Base-by-base conservation (phyloP, 1,140 invertebrate species). In the Nasonia longicornis region DNA sequence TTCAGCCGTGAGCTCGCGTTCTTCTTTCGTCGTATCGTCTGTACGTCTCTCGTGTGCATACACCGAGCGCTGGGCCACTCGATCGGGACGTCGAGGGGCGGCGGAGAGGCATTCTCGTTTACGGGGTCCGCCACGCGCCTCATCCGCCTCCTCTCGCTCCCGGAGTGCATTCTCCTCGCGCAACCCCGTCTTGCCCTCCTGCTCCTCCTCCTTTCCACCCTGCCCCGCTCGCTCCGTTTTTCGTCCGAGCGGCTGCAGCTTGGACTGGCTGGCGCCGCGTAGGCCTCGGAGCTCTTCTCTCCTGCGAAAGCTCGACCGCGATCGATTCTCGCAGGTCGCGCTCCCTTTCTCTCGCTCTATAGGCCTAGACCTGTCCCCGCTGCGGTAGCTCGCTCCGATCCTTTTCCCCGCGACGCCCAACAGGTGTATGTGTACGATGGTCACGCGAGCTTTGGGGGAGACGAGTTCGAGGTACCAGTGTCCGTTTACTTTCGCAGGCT, bases 101-200 rank as follows among this genome's bases (percentile, higher is more conserved):
- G 52, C 2, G 52, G 14, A 20, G 22, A 20, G 64, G 64, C 22
- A 29, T 26, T 67, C 29, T 67, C 12, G 64, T 29, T n/a, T 26
- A 67, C 11, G 64, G 64, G 64, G 84, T 85, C 85, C 10, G 86
- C 86, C 83, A 86, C 82, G 83, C 82, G 83, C 66, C 26, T 26
- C 26, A 26, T 72, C 77, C 80, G 84, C 69, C 58, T 38, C 77
- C 70, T 77, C 63, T 26, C 26, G 26, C 73, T 70, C 83, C 81
- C 81, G 84, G 76, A 48, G 75, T 80, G 63, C 38, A 70, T 71
- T 75, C 63, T 42, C 29, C 31, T 31, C 79, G 77, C 77, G 58
- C 63, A 73, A 70, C 80, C 70, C 42, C n/a, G 20, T 78, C 83
- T n/a, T 58, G 77, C 52, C 77, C 48, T 64, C 12, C 66, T 76